Evolutionary conservation across 2,797 vertebrate species (phyloP).

Genomic region (Helicolenus hilgendorfi): DNA sequence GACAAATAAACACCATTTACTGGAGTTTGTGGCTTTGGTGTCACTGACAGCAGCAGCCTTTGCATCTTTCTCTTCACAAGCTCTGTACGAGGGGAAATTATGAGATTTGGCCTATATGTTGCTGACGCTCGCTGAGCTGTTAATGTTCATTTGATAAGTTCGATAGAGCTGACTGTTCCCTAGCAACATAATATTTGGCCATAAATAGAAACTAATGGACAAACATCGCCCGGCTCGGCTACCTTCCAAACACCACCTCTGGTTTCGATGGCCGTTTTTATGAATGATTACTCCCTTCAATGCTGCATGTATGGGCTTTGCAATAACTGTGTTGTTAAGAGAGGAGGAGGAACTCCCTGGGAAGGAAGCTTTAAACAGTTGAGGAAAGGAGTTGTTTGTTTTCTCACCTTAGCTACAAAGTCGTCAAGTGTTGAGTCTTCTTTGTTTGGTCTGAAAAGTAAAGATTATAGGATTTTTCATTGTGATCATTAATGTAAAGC

Average conservation of each 20-base stretch:
- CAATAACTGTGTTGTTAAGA: slow-evolving; percentile 20
- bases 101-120: slow-evolving; percentile 39
- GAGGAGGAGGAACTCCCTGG: slow-evolving; percentile 28
- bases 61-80: slow-evolving; percentile 19
- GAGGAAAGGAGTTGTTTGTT: slow-evolving; percentile 45
- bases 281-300: slow-evolving; percentile 63
- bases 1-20: slow-evolving; percentile 78
- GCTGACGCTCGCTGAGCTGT: slow-evolving; percentile 12
- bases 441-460: background rate
- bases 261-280: slow-evolving; percentile 57
- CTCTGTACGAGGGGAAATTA: background rate
- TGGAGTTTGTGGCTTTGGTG: slow-evolving; percentile 34
- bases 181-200: slow-evolving; percentile 88
- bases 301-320: slow-evolving; percentile 15
- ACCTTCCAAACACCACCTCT: slow-evolving; percentile 53
- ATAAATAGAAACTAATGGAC: slow-evolving; percentile 86
- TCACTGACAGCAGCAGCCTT: slow-evolving; percentile 23
- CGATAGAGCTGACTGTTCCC: slow-evolving; percentile 77
- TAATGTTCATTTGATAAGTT: slow-evolving; percentile 82
- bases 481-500: background rate
- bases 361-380: slow-evolving; percentile 45
- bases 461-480: background rate
- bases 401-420: slow-evolving; percentile 36
- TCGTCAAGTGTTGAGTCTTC: background rate
- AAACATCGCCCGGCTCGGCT: slow-evolving; percentile 59